Base-by-base conservation (phyloP, 2,888 invertebrate species). In the Calliopum simillimum region DNA sequence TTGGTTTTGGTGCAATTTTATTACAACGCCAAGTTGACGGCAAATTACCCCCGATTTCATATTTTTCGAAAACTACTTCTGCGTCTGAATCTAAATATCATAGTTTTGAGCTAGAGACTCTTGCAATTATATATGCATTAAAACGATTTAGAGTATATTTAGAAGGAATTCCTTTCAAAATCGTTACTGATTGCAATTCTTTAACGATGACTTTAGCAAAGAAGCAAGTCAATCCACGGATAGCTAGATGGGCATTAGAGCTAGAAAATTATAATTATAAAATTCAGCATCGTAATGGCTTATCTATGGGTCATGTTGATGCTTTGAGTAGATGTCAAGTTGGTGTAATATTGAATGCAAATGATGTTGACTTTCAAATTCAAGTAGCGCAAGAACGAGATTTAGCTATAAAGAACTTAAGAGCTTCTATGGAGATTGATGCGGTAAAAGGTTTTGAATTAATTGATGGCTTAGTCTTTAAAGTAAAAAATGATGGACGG, bases 1-100 rank as follows among this genome's bases (percentile, higher is more conserved):
- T 46, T 4, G 69, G 71, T 0, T 74, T 70, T 33, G 71, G 71
- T 3, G 63, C 70, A 5, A 62, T 71, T 14, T 41, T 73, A 11
- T 16, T 73, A 14, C 71, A 71, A 25, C 25, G 25, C 25, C 25
- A 25, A 25, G 5, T 5, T 25, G 25, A 25, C 5, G 25, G 25
- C 25, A n/a, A 63, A 13, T 69, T 68, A 13, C 68, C 59, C 19
- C 65, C 71, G 13, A 13, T 68, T 19, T 23, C 63, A 16, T 51
- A 59, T 21, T 68, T 68, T 41, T 68, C 64, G 14, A 59, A 63
- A n/a, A 14, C n/a, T 8, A 61, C 55, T 4, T 46, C 66, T 11
- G 55, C 44, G 1, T 21, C 46, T n/a, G 51, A 56, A 23, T 14
- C 59, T 14, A 4, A 47, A 46, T 66, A 61, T 41, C 59, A 49